phyloP scores from a whole-genome alignment of 2,113 vertebrate species.

The Cryptomyrus ogoouensis region DNA sequence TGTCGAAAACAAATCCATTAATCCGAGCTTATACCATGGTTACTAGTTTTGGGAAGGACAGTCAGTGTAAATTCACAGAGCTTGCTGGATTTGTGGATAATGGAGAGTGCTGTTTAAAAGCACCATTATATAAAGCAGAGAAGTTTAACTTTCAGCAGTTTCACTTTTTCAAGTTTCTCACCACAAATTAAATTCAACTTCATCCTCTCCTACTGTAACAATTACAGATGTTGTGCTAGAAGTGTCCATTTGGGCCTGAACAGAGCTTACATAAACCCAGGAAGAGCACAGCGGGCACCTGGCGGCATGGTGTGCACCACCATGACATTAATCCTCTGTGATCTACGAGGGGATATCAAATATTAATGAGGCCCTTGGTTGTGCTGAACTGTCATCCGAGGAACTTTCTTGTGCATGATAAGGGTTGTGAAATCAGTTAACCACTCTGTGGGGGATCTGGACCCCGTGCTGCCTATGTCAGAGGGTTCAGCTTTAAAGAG shows the following conservation, averaged over 20 bases:
- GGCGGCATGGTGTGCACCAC: conserved; percentile 28
- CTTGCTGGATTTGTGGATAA: conserved; percentile 26
- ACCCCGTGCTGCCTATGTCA: not conserved
- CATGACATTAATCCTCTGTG: conserved; percentile 31
- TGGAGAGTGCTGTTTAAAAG: conserved; percentile 22
- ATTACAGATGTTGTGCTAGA: conserved; percentile 2
- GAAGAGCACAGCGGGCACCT: conserved; percentile 28
- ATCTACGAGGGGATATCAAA: conserved; percentile 28
- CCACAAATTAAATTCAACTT: conserved; percentile 30
- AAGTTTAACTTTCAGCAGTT: conserved; percentile 31
- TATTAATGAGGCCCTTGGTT: conserved; percentile 31
- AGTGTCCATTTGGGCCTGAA: not conserved
- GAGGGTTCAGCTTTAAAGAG: not conserved
- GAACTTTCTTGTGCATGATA: not conserved
- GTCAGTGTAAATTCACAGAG: conserved; percentile 4
- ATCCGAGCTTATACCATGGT: not conserved
- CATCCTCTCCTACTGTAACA: conserved; percentile 17
- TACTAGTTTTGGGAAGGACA: not conserved
- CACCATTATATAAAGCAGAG: conserved; percentile 24
- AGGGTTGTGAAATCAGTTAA: not conserved
- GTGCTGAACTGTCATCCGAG: conserved; percentile 17
- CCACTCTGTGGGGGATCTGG: not conserved
- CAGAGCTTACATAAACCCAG: conserved; percentile 20
- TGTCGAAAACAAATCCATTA: not conserved
- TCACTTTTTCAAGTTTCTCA: conserved; percentile 28